Conservation (phyloP, 2,888 invertebrate species). For the Cybosia mesomella region DNA sequence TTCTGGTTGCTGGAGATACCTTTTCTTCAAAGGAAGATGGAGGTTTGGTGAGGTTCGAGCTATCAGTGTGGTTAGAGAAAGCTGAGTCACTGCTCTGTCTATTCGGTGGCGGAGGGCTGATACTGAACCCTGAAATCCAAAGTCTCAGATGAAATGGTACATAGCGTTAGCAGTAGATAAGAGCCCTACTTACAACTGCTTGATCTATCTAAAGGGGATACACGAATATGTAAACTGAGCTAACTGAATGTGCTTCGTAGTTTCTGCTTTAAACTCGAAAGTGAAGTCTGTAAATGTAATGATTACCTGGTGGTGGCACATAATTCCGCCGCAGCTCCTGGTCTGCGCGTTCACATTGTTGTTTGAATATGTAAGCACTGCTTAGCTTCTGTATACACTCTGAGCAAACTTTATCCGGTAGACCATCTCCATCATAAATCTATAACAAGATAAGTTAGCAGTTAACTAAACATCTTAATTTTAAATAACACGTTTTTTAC, state of each 20-base stretch:
- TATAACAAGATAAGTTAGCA: constrained; percentile 53
- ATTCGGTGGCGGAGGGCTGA: constrained; percentile 72
- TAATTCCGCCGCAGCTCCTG: constrained; percentile 81
- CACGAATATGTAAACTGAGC: too few relatives aligned
- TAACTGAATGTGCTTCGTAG: too few relatives aligned
- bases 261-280: too few relatives aligned
- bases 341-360: constrained; percentile 83
- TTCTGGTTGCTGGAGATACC: constrained; percentile 59
- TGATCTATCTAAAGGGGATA: too few relatives aligned
- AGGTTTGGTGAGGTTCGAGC: constrained; percentile 69
- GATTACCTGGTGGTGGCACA: constrained; percentile 76
- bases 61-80: constrained; percentile 78
- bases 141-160: neutral
- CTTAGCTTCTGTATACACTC: constrained; percentile 84
- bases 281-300: neutral
- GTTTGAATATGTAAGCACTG: constrained; percentile 83
- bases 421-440: constrained; percentile 83
- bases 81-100: constrained; percentile 84
- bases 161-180: neutral
- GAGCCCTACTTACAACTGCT: neutral
- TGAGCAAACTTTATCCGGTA: constrained; percentile 83
- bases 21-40: constrained; percentile 66
- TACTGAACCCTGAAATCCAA: constrained; percentile 69
- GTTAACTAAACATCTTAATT: too few relatives aligned
- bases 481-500: too few relatives aligned